Percentiles rank a stretch among this genome's conserved stretches.
Evolutionary conservation across 2,113 vertebrate species (phyloP).

Genomic region (Amia ocellicauda): DNA sequence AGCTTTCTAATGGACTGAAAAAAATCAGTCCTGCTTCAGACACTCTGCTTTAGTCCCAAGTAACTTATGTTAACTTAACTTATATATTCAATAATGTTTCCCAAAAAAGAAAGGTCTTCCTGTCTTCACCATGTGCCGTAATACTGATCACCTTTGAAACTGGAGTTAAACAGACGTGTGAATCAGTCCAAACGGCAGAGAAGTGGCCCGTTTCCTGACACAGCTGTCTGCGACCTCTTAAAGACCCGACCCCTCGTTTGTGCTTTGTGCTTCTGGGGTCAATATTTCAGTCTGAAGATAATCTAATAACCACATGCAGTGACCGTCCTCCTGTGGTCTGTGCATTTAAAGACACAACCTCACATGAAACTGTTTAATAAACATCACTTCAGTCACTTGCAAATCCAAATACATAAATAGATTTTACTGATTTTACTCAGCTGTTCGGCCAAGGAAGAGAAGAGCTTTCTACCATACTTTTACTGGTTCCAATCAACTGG

Average conservation of each 20-base stretch:
- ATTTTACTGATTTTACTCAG: too few relatives aligned
- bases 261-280: background rate
- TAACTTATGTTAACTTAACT: too few relatives aligned
- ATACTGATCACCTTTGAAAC: conserved; percentile 1
- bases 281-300: conserved; percentile 27
- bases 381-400: too few relatives aligned
- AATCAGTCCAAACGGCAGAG: background rate
- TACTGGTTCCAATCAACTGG: conserved; percentile 13
- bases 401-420: too few relatives aligned
- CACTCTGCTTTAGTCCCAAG: too few relatives aligned
- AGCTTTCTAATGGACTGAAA: background rate
- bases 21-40: background rate
- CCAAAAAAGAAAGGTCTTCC: too few relatives aligned
- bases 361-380: background rate
- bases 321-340: background rate
- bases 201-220: background rate
- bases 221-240: conserved; percentile 1
- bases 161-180: background rate
- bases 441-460: too few relatives aligned
- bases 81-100: too few relatives aligned
- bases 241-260: background rate
- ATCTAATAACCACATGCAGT: conserved; percentile 33
- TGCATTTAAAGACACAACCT: conserved; percentile 13
- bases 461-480: too few relatives aligned
- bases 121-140: background rate